These are phyloP conservation scores for Dryobates pubescens DNA, from an alignment of 2,797 vertebrate genomes.

Conservation along the genomic window DNA sequence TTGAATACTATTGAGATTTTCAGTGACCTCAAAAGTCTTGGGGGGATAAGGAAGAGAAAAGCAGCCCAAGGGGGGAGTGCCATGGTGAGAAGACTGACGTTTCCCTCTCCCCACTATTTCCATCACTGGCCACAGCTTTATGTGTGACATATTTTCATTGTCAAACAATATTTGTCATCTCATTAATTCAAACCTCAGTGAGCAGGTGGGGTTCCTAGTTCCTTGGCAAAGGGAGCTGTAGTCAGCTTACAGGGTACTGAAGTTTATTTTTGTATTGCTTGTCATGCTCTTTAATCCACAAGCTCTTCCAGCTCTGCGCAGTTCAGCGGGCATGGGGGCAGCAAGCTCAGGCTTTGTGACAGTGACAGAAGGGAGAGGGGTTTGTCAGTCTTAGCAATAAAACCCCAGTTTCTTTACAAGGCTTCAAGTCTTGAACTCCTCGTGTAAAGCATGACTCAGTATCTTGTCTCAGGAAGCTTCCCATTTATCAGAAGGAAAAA, in stretches of 20 bases:
- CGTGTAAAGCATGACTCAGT: not conserved
- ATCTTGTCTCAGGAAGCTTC: not conserved
- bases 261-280: not conserved
- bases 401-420: not conserved
- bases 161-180: constrained; percentile 13
- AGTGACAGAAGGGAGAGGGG: not conserved
- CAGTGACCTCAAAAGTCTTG: constrained; percentile 36
- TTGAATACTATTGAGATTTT: constrained; percentile 61
- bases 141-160: constrained; percentile 24
- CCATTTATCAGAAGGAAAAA: not conserved
- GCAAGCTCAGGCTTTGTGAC: not conserved
- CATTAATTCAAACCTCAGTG: constrained; percentile 11
- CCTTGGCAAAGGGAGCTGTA: not conserved
- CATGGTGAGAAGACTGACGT: not conserved
- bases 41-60: constrained; percentile 29
- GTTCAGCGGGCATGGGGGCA: not conserved
- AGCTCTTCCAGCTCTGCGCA: not conserved
- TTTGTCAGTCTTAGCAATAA: not conserved
- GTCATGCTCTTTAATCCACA: not conserved
- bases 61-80: not conserved
- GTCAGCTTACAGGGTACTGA: not conserved
- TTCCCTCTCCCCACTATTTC: constrained; percentile 19
- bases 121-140: not conserved
- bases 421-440: not conserved
- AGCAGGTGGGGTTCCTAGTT: not conserved